phyloP scores from a whole-genome alignment of 2,797 vertebrate genomes.

The Squalus acanthias region DNA sequence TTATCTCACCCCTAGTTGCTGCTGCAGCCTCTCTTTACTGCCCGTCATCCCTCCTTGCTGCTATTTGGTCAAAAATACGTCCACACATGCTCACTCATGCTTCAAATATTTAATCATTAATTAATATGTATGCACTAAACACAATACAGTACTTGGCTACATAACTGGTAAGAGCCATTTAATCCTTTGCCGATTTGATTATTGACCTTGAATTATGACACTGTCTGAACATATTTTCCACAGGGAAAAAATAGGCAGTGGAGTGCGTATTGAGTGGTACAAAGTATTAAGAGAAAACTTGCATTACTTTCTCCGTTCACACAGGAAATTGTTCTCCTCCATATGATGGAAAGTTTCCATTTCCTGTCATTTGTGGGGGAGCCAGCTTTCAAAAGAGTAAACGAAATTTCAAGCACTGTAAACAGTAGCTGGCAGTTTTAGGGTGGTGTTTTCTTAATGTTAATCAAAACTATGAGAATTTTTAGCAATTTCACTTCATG shows the following conservation, averaged over 20 bases:
- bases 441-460: neutral
- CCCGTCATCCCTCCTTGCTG: neutral
- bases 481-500: neutral
- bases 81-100: too few relatives aligned
- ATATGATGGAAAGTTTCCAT: neutral
- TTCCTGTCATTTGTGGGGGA: neutral
- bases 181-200: conserved; percentile 1
- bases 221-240: neutral
- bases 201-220: neutral
- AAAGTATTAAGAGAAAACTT: neutral
- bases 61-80: neutral
- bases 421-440: neutral
- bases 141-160: neutral
- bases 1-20: neutral
- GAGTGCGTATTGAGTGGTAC: neutral
- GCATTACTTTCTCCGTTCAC: neutral
- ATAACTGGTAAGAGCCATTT: neutral
- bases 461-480: neutral
- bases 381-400: neutral
- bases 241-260: neutral
- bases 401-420: neutral
- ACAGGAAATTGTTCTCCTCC: neutral
- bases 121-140: neutral
- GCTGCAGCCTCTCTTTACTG: neutral
- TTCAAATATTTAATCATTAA: neutral